phyloP scores from a whole-genome alignment of 2,888 invertebrate genomes.

The Orchestes rusci region DNA sequence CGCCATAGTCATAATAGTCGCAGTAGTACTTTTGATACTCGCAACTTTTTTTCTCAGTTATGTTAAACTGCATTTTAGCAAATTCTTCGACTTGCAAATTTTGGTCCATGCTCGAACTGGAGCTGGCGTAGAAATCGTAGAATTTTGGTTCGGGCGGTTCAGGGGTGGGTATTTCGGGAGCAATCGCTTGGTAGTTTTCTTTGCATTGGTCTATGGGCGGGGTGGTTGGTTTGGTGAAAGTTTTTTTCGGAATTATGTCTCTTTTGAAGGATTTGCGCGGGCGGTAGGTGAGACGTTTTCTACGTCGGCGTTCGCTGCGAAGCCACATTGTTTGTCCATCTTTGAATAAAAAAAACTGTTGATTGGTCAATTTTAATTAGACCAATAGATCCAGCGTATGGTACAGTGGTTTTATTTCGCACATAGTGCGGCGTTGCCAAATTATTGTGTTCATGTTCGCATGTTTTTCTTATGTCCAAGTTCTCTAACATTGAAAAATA shows the following conservation, averaged over 20 bases:
- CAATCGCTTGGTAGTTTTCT: slow-evolving; percentile 40
- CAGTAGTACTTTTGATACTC: slow-evolving; percentile 35
- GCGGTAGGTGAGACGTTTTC: too few species aligned
- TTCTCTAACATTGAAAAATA: too few species aligned
- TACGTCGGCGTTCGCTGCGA: neutral
- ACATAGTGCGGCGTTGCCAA: too few species aligned
- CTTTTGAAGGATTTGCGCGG: neutral
- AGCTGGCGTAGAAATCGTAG: slow-evolving; percentile 31
- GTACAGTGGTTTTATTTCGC: too few species aligned
- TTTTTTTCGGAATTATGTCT: neutral
- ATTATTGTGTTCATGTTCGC: too few species aligned
- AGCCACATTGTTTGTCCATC: neutral
- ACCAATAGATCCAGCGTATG: too few species aligned
- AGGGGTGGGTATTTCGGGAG: slow-evolving; percentile 35
- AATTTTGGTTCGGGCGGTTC: slow-evolving; percentile 26
- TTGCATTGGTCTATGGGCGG: slow-evolving; percentile 37
- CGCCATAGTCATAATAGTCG: slow-evolving; percentile 36
- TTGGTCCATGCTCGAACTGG: too few species aligned
- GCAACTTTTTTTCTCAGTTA: slow-evolving; percentile 35
- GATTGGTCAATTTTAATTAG: too few species aligned
- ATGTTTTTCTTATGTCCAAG: too few species aligned
- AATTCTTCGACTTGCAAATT: slow-evolving; percentile 29
- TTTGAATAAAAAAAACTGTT: too few species aligned
- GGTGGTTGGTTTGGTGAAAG: slow-evolving; percentile 1
- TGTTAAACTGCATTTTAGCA: slow-evolving; percentile 35